A percentile compares a stretch with the other conserved stretches of the same genome.
Evolutionary conservation across 2,888 invertebrate genomes (phyloP).

Genomic region (Cistogaster globosa): DNA sequence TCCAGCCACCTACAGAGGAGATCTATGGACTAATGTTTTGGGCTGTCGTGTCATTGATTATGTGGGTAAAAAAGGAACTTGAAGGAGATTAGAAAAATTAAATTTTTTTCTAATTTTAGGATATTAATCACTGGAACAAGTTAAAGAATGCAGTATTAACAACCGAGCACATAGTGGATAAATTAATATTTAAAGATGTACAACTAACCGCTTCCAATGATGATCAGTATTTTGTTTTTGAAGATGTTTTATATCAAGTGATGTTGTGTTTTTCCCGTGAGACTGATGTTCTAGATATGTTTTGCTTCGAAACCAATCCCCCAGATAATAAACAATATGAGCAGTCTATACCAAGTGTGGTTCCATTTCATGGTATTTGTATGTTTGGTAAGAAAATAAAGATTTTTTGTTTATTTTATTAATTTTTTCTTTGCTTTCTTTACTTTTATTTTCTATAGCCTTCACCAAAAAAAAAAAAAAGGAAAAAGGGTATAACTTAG

Average conservation of each 20-base stretch:
- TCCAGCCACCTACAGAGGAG: constrained; percentile 87
- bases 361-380: constrained; percentile 98
- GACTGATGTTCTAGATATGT: constrained; percentile 89
- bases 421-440: too few species aligned
- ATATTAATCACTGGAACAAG: constrained; percentile 89
- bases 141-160: constrained; percentile 92
- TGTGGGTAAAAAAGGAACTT: constrained; percentile 29
- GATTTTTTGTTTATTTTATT: neutral
- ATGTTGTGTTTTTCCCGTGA: constrained; percentile 96
- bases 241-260: constrained; percentile 96
- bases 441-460: too few species aligned
- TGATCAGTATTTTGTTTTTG: constrained; percentile 98
- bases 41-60: constrained; percentile 87
- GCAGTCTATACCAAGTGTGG: constrained; percentile 94
- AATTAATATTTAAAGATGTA: constrained; percentile 97
- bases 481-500: too few species aligned
- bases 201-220: constrained; percentile 98
- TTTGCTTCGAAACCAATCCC: constrained; percentile 84
- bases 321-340: constrained; percentile 82
- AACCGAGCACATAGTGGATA: constrained; percentile 96
- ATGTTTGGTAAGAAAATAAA: constrained; percentile 91
- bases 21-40: constrained; percentile 93
- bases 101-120: constrained; percentile 83
- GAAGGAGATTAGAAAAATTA: too few species aligned
- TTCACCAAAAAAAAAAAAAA: too few species aligned